A percentile compares a stretch with the other conserved stretches of the same genome.
Evolutionary conservation across 2,797 vertebrate genomes (phyloP).

Genomic region (Sylvia borin): DNA sequence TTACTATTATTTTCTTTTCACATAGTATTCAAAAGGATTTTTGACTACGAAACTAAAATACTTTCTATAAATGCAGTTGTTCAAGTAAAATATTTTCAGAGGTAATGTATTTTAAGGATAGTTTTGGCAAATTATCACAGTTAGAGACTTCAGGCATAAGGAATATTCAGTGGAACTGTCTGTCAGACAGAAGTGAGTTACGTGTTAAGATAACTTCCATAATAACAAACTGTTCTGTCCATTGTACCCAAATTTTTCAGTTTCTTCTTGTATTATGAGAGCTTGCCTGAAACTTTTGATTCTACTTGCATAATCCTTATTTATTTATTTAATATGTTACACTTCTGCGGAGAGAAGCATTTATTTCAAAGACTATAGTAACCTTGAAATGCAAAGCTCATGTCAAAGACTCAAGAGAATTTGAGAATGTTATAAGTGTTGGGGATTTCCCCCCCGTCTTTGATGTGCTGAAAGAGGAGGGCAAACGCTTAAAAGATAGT

Average conservation of each 20-base stretch:
- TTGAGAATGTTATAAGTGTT: not conserved
- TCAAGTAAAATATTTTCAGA: not conserved
- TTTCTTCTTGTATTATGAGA: not conserved
- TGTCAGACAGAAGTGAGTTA: not conserved
- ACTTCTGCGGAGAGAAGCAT: not conserved
- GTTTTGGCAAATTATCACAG: not conserved
- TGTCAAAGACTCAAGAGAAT: not conserved
- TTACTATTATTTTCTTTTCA: not conserved
- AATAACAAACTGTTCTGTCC: not conserved
- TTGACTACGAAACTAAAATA: not conserved
- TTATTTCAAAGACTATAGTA: not conserved
- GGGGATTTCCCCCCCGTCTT: accelerated
- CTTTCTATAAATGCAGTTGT: not conserved
- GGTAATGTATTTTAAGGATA: not conserved
- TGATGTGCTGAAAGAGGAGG: not conserved
- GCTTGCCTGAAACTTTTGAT: not conserved
- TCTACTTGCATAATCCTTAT: not conserved
- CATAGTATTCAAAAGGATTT: not conserved
- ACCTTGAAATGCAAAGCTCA: not conserved
- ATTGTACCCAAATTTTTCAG: not conserved
- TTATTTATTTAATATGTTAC: not conserved
- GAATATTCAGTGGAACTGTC: not conserved
- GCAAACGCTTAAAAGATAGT: not conserved
- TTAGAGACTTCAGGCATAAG: not conserved
- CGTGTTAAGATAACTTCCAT: not conserved